Evolutionary conservation across 2,797 vertebrate genomes (phyloP), one percentile per base, ranked within the genome.

Genomic region (Numenius phaeopus): DNA sequence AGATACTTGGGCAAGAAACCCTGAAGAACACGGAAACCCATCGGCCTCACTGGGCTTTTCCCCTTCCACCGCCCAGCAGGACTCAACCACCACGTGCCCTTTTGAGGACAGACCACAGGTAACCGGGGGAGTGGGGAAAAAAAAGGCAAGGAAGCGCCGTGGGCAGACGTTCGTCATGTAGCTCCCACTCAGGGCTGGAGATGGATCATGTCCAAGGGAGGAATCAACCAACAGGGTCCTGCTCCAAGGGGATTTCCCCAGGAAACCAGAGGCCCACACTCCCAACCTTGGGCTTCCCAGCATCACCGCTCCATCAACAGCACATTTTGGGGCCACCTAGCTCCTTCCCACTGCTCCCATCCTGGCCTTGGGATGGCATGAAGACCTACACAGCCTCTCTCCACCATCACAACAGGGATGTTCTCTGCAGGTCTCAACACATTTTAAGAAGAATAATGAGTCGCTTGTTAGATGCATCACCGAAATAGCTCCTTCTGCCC

Each of bases 121-220:
- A 69, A 87, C 40, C 22, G 62, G 85, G 11, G 5, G 8, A 64
- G 13, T 5, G 7, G 7, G 7, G 7, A 14, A 24, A 37, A 23
- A 87, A 83, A 89, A 69, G 58, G 62, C 77, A 87, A 96, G 76
- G 87, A 91, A 65, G 47, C 64, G 26, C 59, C 13, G 95, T 76
- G 83, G 91, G 86, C 89, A 64, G 94, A n/a, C 2, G 52, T 64
- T 94, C 55, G 75, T 49, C 44, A 9, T 0, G 13, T 42, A 81
- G 40, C 55, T 67, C 79, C 91, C 44, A 14, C 40, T 52, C 1
- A 1, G 21, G 26, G 69, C 30, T 47, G 34, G 37, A 11, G 37
- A 39, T 10, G 46, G 55, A 19, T 20, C 24, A 8, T 2, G 9
- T 18, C 47, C 49, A 13, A 26, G 44, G 29, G 42, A 64, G 30